Conservation (phyloP, 2,113 vertebrate genomes). For the Camelus bactrianus region DNA sequence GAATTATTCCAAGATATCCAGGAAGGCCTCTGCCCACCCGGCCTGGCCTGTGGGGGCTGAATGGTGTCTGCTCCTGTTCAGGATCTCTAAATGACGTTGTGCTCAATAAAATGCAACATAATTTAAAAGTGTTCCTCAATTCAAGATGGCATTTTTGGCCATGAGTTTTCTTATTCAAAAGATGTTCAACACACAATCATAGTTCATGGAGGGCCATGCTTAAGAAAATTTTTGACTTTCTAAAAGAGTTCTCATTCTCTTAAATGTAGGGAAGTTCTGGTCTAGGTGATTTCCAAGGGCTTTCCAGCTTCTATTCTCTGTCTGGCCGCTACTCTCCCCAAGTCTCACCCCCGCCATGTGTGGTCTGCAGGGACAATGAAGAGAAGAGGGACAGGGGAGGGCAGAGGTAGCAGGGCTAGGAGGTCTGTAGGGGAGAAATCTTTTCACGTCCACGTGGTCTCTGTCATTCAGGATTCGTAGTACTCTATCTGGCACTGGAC, state of each 20-base stretch:
- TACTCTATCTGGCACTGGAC: not conserved
- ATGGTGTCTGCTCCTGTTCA: not conserved
- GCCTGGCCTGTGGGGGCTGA: not conserved
- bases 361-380: not conserved
- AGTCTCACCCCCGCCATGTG: not conserved
- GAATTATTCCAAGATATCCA: not conserved
- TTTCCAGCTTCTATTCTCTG: not conserved
- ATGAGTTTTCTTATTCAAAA: not conserved
- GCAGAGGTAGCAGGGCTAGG: not conserved
- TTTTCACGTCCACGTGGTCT: not conserved
- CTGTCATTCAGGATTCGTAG: not conserved
- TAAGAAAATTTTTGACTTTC: not conserved
- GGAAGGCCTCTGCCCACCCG: not conserved
- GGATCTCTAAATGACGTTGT: not conserved
- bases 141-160: not conserved
- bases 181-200: not conserved
- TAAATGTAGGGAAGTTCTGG: not conserved
- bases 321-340: not conserved
- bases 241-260: not conserved
- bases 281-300: slow-evolving; percentile 5
- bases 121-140: not conserved
- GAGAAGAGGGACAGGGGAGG: not conserved
- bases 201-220: not conserved
- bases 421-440: not conserved
- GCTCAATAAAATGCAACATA: not conserved